phyloP scores from a whole-genome alignment of 2,797 vertebrate genomes.

The Streptopelia turtur region DNA sequence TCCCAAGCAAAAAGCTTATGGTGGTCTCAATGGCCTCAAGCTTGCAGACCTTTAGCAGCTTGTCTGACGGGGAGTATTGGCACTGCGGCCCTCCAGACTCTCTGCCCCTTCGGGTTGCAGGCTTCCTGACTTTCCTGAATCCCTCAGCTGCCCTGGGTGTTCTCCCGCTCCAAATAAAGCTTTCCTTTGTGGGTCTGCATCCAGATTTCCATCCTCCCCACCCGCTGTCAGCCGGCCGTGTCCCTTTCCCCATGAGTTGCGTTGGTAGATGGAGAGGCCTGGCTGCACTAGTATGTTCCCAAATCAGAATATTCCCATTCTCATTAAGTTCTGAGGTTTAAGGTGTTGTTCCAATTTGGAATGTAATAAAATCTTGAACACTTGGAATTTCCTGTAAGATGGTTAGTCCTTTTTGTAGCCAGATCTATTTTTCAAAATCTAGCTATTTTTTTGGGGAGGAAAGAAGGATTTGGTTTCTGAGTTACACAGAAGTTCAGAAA shows the following conservation, averaged over 20 bases:
- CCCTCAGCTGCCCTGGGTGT: background rate
- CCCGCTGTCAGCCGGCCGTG: background rate
- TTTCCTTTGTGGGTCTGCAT: background rate
- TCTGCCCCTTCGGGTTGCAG: accelerated
- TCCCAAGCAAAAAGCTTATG: background rate
- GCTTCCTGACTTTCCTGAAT: background rate
- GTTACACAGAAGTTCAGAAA: slow-evolving; percentile 48
- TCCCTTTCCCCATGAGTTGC: background rate
- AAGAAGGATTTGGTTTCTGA: slow-evolving; percentile 40
- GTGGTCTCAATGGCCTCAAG: background rate
- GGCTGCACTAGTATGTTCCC: background rate
- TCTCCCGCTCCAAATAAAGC: background rate
- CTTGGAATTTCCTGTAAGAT: slow-evolving; percentile 36
- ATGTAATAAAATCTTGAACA: slow-evolving; percentile 12
- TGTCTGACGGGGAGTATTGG: background rate
- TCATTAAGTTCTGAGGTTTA: background rate
- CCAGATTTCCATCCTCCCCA: background rate
- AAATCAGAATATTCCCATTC: slow-evolving; percentile 37
- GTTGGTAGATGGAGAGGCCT: background rate
- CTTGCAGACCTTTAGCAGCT: background rate
- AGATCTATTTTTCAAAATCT: slow-evolving; percentile 7
- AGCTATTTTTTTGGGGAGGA: background rate
- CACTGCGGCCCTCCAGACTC: accelerated
- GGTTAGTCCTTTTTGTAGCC: background rate
- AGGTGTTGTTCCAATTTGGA: slow-evolving; percentile 37